Evolutionary conservation across 2,888 invertebrate species (phyloP), one percentile per base, ranked within the genome.

Genomic region (Eupithecia inturbata): DNA sequence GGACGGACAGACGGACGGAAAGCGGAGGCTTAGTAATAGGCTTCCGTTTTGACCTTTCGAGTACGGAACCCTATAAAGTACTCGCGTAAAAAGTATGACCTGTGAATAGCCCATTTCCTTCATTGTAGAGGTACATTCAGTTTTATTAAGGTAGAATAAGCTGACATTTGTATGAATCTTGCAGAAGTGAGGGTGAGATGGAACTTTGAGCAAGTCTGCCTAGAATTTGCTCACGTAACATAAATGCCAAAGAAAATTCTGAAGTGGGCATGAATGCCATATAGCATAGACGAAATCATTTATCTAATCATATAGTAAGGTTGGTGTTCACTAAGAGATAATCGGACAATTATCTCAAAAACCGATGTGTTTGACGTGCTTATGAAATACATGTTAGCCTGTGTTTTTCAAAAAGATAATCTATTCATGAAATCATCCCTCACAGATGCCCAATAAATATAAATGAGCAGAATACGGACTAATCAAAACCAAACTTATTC

Each of bases 161-260:
- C 67, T 70, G 57, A 74, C 76, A 75, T 72, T 75, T 74, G 72
- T 77, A 74, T 72, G 73, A 68, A 76, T 76, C 71, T 36, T 26
- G 19, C 28, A 71, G 53, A 74, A 57, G 57, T 57, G 74, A 77
- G 71, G 70, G 71, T 66, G 63, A 71, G 19, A 53, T 67, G 41
- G 49, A 73, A 75, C 68, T 72, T 72, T 71, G 69, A 41, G 71
- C 74, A 73, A 73, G 77, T 72, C 67, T 67, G 5, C 68, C 78
- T 19, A 73, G 63, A 72, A 67, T 72, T 71, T 74, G 3, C 26
- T 16, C 22, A 12, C 22, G 66, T 28, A 16, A 62, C 62, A 16
- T n/a, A 62, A 7, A 62, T 31, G 22, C 12, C 63, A 36, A 22
- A 22, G 66, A 41, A 22, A 36, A 26, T 57, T 57, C 26, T 26